Percentiles rank a stretch among this genome's conserved stretches.
phyloP scores from a whole-genome alignment of 1,140 invertebrate species.

The Conopomorpha cramerella region DNA sequence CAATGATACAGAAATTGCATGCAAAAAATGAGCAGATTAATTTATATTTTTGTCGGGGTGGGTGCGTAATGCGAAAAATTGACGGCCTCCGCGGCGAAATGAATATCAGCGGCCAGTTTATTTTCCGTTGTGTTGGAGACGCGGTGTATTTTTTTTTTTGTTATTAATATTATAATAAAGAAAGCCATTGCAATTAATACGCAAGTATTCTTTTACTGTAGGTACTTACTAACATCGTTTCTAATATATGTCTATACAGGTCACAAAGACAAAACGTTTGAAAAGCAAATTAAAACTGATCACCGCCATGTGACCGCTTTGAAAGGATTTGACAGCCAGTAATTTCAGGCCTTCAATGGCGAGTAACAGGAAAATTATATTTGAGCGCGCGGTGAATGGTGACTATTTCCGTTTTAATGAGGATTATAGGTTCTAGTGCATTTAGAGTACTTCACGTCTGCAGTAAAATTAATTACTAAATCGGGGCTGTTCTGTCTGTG shows the following conservation, averaged over 20 bases:
- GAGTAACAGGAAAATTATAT: slow-evolving; percentile 57
- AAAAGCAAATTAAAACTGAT: too few species aligned
- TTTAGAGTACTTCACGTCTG: slow-evolving; percentile 54
- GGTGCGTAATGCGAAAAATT: slow-evolving; percentile 54
- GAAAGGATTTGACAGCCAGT: too few species aligned
- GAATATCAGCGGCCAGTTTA: slow-evolving; percentile 46
- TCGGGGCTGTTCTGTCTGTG: slow-evolving; percentile 39
- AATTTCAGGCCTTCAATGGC: too few species aligned
- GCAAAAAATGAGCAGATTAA: slow-evolving; percentile 59
- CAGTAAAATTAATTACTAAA: slow-evolving; percentile 58
- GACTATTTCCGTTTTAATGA: slow-evolving; percentile 54
- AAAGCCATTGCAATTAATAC: too few species aligned
- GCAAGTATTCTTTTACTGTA: too few species aligned
- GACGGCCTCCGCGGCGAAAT: slow-evolving; percentile 37
- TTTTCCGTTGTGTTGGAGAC: too few species aligned
- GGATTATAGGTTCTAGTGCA: slow-evolving; percentile 58
- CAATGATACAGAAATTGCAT: slow-evolving; percentile 56
- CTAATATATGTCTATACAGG: too few species aligned
- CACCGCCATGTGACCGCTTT: too few species aligned
- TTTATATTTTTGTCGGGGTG: slow-evolving; percentile 48
- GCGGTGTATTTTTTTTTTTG: too few species aligned
- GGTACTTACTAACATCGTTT: too few species aligned
- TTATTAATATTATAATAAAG: too few species aligned
- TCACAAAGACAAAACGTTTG: too few species aligned
- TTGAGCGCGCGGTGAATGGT: slow-evolving; percentile 51